Base-by-base conservation (phyloP, 2,888 invertebrate genomes). In the Caenorhabditis sp. region DNA sequence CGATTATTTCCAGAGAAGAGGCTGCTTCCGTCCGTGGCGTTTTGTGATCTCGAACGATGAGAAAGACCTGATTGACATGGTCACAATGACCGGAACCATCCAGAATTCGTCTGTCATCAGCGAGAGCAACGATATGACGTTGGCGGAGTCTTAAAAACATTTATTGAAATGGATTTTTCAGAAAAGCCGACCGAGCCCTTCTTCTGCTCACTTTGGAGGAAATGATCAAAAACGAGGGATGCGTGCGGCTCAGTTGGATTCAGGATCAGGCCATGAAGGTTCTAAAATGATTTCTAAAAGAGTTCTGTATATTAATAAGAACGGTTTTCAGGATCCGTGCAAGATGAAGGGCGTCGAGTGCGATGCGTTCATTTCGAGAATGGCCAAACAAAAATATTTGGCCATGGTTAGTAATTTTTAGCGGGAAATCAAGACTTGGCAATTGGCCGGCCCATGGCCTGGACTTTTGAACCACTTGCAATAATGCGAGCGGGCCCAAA, bases 31-130 rank as follows among this genome's bases (percentile, higher is more conserved):
- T 9, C 61, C 61, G 15, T 71, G 61, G 70, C 55, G 70, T n/a
- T 52, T 75, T n/a, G 70, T 63, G 13, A 68, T 63, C 37, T 45
- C 45, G 9, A 45, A 68, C 0, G 68, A 68, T 39, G 75, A 75
- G 46, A 50, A 45, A 30, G 20, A 62, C 1, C 68, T 70, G 20
- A 39, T 13, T 2, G 75, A 75, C 43, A 70, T 32, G 39, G 70
- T 75, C n/a, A 56, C 63, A 9, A 52, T 75, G 46, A 66, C 68
- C 4, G 56, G 75, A 46, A 56, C 52, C 37, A 3, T 48, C 7
- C 50, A 70, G 30, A 75, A 70, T 24, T 75, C 68, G 3, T 39
- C 62, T 20, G 30, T 70, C 26, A 62, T 75, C 45, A 58, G 62
- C 43, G 75, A 68, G 24, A 45, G 48, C 26, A 62, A 52, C 13